Base-by-base conservation (phyloP, 2,888 invertebrate species). In the Slavum lentiscoides region DNA sequence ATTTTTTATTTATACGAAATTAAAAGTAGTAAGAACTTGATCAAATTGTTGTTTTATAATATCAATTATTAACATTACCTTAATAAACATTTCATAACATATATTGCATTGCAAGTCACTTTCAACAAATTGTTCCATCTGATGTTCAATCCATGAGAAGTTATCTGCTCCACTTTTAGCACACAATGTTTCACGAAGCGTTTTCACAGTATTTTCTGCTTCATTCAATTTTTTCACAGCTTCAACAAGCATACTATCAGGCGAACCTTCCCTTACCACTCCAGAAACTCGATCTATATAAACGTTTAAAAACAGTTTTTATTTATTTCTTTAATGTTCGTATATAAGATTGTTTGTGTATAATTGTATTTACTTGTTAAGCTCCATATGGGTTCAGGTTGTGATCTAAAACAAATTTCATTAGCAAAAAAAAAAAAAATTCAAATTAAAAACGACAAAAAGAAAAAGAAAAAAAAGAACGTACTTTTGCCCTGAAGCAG, bases 1-100 rank as follows among this genome's bases (percentile, higher is more conserved):
- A 43, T 43, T 43, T 43, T n/a, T 43, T 43, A 7, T 43, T 17
- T 55, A 55, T 55, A 55, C 19, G 17, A 19, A 55, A 23, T 13
- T 23, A 61, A 23, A 61, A 61, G 59, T 21, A 23, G 61, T 23
- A 23, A 23, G 9, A 23, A 23, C 23, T 61, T 23, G 21, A 23
- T 23, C 3, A 1, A 37, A 64, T 19, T 19, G 17, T 64, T 37
- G 43, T 21, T 7, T 55, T 72, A 7, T 17, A 23, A 23, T 53
- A 23, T 68, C 8, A 15, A 21, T 39, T n/a, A 67, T n/a, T 17
- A 43, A 37, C 61, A 43, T 59, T 80, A 80, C 80, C 80, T 80
- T 80, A 23, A 80, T 66, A 30, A 72, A 80, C n/a, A 80, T 23
- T 80, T 80, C 80, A n/a, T 80, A 80, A n/a, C 80, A 80, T 19